phyloP scores from a whole-genome alignment of 2,797 vertebrate genomes.

The Uromys caudimaculatus region DNA sequence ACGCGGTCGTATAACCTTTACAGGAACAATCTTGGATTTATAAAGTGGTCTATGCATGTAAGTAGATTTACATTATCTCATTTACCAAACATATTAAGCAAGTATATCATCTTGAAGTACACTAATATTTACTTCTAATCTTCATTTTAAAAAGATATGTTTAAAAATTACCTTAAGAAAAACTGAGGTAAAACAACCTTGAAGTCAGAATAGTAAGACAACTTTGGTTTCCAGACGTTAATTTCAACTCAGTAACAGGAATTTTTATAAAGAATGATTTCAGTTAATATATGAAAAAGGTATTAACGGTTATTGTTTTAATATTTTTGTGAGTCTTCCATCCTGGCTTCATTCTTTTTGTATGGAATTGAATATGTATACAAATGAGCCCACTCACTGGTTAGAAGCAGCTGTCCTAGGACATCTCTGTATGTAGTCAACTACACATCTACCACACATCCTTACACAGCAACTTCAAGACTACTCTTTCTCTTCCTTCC shows the following conservation, averaged over 20 bases:
- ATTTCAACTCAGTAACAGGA: neutral
- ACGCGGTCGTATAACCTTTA: neutral
- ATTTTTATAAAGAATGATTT: constrained; percentile 44
- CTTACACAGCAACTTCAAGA: neutral
- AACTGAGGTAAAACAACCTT: neutral
- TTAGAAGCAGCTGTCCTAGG: neutral
- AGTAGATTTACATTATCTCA: neutral
- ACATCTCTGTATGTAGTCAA: neutral
- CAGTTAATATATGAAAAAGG: neutral
- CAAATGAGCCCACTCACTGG: neutral
- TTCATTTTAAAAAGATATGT: constrained; percentile 21
- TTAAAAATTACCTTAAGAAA: neutral
- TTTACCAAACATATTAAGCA: constrained; percentile 18
- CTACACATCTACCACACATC: neutral
- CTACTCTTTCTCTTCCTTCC: neutral
- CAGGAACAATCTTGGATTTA: neutral
- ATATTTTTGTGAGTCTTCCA: neutral
- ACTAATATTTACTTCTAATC: constrained; percentile 37
- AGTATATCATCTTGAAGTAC: constrained; percentile 27
- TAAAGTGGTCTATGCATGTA: constrained; percentile 9
- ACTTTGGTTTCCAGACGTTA: constrained; percentile 14
- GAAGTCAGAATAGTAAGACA: constrained; percentile 18
- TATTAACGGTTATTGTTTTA: constrained; percentile 34
- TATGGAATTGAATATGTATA: neutral
- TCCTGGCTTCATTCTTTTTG: neutral